Evolutionary conservation across 30 jellyfish, hydroid and myxozoan genomes (phyloP).

Genomic region (Cassiopea xamachana): DNA sequence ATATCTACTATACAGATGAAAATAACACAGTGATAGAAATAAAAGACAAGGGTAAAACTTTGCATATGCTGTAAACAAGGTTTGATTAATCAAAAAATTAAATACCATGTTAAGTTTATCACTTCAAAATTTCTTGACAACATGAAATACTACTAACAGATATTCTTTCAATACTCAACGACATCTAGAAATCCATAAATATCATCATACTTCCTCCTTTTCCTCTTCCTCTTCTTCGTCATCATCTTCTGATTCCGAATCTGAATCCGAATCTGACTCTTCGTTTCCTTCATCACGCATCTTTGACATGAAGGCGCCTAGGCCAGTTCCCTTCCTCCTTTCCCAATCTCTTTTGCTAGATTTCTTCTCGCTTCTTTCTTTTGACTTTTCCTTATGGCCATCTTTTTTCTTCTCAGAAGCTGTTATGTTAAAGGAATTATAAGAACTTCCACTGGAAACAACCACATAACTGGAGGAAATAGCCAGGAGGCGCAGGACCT

Average conservation of each 20-base stretch:
- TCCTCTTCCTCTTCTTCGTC: conserved; percentile 61
- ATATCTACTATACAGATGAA: no score
- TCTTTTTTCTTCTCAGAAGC: conserved; percentile 5
- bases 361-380: conserved; percentile 28
- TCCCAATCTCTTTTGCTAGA: conserved; percentile 69
- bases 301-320: conserved; percentile 63
- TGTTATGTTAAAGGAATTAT: background rate
- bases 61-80: no score
- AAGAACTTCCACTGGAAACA: background rate
- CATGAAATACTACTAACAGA: no score
- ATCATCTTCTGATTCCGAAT: conserved; percentile 59
- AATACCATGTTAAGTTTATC: no score
- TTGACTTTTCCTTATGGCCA: conserved; percentile 5
- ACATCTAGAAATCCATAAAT: background rate
- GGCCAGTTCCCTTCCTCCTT: conserved; percentile 54
- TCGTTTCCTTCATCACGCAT: conserved; percentile 71
- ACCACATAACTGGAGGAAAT: background rate
- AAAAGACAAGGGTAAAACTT: no score
- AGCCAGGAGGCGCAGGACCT: no score
- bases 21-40: no score
- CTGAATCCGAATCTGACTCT: conserved; percentile 64
- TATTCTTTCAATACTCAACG: background rate
- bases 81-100: no score
- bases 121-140: no score
- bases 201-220: background rate